A percentile compares a stretch with the other conserved stretches of the same genome.
These are phyloP conservation scores for Aphyosemion australe DNA, from an alignment of 2,113 vertebrate genomes.

Conservation along the genomic window DNA sequence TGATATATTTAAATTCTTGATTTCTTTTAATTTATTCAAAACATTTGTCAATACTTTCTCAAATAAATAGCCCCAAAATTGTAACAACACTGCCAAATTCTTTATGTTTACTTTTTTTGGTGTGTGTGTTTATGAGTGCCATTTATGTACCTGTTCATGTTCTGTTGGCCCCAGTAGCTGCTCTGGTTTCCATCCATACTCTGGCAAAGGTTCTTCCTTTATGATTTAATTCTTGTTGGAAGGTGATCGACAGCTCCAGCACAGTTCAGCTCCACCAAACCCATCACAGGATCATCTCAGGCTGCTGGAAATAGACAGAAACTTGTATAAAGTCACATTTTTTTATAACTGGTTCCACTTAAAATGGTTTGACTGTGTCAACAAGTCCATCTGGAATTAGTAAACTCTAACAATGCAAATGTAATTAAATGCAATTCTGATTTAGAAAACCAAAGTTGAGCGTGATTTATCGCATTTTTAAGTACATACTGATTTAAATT, in stretches of 20 bases:
- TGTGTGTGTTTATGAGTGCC: background rate
- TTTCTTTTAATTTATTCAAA: background rate
- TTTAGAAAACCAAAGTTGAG: too few species aligned
- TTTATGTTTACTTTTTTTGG: background rate
- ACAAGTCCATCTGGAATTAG: too few species aligned
- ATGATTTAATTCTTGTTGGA: conserved; percentile 76
- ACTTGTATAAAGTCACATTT: too few species aligned
- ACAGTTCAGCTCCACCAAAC: conserved; percentile 37
- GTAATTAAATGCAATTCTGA: too few species aligned
- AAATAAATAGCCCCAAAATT: background rate
- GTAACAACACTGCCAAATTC: background rate
- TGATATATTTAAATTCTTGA: background rate
- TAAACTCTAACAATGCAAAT: too few species aligned
- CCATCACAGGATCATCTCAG: conserved; percentile 36
- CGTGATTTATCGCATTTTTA: too few species aligned
- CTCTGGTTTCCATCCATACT: conserved; percentile 80
- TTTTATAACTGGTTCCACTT: too few species aligned
- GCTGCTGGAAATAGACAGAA: conserved; percentile 41
- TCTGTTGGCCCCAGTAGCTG: conserved; percentile 85
- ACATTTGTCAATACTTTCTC: background rate
- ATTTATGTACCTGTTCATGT: conserved; percentile 83
- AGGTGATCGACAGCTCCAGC: conserved; percentile 50
- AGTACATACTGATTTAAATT: too few species aligned
- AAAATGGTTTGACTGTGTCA: too few species aligned
- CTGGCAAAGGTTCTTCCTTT: conserved; percentile 60